Base-by-base conservation (phyloP, 2,113 vertebrate genomes). In the Passer montanus region DNA sequence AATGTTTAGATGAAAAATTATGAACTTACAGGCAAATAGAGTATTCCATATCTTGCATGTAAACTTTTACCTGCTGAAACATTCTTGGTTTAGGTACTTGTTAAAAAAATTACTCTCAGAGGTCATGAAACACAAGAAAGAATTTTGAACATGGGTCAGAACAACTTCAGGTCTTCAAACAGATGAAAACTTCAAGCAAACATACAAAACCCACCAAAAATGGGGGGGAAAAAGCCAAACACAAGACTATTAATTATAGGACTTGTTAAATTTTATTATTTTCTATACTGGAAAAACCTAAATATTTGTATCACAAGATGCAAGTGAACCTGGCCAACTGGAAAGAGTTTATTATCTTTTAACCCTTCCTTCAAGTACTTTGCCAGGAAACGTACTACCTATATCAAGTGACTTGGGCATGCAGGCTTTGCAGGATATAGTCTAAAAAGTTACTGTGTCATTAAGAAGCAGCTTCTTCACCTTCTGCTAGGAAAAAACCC, bases 1-100 rank as follows among this genome's bases (percentile, higher is more conserved):
- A 87, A 77, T 64, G 47, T 79, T 67, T 35, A 77, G 39, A 95
- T 55, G 59, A 92, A 89, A 53, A 85, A 84, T 68, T 74, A 70
- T 18, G 43, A 82, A 68, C 67, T 77, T 84, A 60, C 47, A 62
- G 6, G 64, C n/a, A 95, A 37, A 56, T 15, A 69, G 3, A 62
- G 19, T 63, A 89, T 55, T 52, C 43, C 39, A 5, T 20, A 35
- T 15, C 50, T 87, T 63, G 21, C 22, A 73, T 7, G 15, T 56
- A 70, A 53, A 55, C 64, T 93, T 93, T 84, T 44, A 63, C 64
- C 28, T 68, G 24, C 31, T 67, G 63, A 84, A 95, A 78, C 7
- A 66, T 68, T 44, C 41, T 67, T 58, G 41, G 75, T 49, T 62
- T 31, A 55, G 7, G 27, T 31, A 52, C 5, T 70, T 66, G 17